Evolutionary conservation across 1,140 invertebrate genomes (phyloP), one percentile per base, ranked within the genome.

Genomic region (Pentalonia nigronervosa): DNA sequence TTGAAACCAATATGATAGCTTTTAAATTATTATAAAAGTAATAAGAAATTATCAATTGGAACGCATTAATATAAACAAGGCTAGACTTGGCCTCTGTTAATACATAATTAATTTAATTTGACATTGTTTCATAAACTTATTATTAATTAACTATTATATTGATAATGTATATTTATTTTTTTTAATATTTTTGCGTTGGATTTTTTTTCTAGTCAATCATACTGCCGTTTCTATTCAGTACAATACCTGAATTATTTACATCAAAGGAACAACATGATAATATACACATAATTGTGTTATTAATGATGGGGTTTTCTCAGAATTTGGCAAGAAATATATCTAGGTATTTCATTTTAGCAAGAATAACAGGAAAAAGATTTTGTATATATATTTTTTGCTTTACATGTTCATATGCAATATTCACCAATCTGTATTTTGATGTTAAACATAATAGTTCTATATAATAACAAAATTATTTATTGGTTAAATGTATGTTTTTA

Each of bases 371-470:
- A 56, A 93, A 86, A 93, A 34, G 48, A 36, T 93, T 93, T 93
- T 84, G 91, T 84, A n/a, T 93, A 21, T 93, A 93, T 84, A 56
- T 93, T 11, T 93, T 93, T 93, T 93, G 45, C 11, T 93, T 93
- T 56, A 86, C 36, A 56, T 84, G 76, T 93, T 93, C 91, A 34
- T 93, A 93, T 84, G 81, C 34, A 83, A 41, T 86, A 17, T 67
- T 67, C 17, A 67, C 53, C 21, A 30, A 45, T 67, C 7, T 90
- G 47, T n/a, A 90, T 60, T 67, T 90, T 41, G 53, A 90, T 67
- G 36, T 90, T 67, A 90, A 60, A 90, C 23, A 60, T 23, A 30
- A 30, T 25, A 90, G 7, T 56, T 41, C 50, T 9, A 56, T 56
- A 45, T 45, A 14, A 47, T 67, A 67, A 60, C 25, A 41, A 14